phyloP scores from a whole-genome alignment of 1,140 invertebrate species.

The Coenobita brevimanus region DNA sequence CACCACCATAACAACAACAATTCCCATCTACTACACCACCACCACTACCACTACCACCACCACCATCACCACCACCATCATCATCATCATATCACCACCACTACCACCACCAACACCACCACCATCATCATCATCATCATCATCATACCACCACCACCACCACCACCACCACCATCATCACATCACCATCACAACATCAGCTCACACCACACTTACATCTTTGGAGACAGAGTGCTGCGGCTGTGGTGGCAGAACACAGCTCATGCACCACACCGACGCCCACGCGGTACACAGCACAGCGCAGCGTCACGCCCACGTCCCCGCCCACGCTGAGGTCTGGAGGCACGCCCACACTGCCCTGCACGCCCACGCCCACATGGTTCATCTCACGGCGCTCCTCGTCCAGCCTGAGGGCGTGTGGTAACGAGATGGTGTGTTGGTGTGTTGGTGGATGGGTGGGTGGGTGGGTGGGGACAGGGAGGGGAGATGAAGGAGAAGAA shows the following conservation, averaged over 20 bases:
- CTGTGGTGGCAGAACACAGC: slow-evolving; percentile 22
- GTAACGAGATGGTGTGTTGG: background rate
- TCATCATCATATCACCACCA: too few relatives aligned
- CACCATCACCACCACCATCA: too few relatives aligned
- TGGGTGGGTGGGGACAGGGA: too few relatives aligned
- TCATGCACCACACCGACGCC: slow-evolving; percentile 43
- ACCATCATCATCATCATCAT: too few relatives aligned
- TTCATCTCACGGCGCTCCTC: slow-evolving; percentile 51
- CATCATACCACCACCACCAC: too few relatives aligned
- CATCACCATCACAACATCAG: background rate
- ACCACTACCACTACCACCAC: too few relatives aligned
- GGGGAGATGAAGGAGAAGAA: too few relatives aligned
- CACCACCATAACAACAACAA: too few relatives aligned
- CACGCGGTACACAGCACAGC: slow-evolving; percentile 32
- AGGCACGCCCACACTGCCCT: background rate
- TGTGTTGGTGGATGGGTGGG: background rate
- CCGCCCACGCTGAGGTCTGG: slow-evolving; percentile 34
- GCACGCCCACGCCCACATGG: background rate
- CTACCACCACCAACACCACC: background rate
- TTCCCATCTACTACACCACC: too few relatives aligned
- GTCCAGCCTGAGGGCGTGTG: background rate
- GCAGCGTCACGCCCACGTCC: slow-evolving; percentile 51
- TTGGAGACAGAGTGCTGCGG: slow-evolving; percentile 45
- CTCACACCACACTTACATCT: slow-evolving; percentile 27
- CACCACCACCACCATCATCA: too few relatives aligned